Evolutionary conservation across 2,888 invertebrate species (phyloP).

Genomic region (Pseudolycoriella hygida): DNA sequence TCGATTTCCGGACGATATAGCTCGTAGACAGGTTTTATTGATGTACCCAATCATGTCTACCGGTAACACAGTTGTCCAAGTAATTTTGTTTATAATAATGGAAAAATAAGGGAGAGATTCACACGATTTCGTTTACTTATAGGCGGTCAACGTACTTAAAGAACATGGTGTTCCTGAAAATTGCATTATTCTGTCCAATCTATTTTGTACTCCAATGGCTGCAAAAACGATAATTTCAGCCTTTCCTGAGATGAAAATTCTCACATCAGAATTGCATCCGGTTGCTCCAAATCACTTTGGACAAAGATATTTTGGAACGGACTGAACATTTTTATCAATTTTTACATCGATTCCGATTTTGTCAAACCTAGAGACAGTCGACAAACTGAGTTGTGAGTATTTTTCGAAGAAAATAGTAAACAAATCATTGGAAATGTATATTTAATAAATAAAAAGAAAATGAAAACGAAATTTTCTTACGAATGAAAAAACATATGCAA

Average conservation of each 20-base stretch:
- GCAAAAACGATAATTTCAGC: conserved; percentile 67
- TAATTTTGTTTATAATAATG: conserved; percentile 13
- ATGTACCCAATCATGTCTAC: conserved; percentile 99
- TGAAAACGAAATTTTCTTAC: too few relatives aligned
- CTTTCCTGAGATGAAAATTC: conserved; percentile 82
- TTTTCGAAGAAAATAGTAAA: too few relatives aligned
- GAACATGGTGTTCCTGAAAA: conserved; percentile 89
- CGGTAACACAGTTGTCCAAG: conserved; percentile 84
- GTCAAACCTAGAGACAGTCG: too few relatives aligned
- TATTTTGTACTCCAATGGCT: conserved; percentile 90
- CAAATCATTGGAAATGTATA: too few relatives aligned
- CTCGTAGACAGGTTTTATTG: conserved; percentile 69
- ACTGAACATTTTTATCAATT: conserved; percentile 37
- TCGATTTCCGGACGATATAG: conserved; percentile 91
- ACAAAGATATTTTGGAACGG: conserved; percentile 96
- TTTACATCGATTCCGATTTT: too few relatives aligned
- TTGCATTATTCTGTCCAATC: conserved; percentile 89
- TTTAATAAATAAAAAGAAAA: too few relatives aligned
- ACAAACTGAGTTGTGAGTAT: too few relatives aligned
- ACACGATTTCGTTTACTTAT: conserved; percentile 21
- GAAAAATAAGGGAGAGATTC: not conserved
- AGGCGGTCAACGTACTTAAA: conserved; percentile 84
- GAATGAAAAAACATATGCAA: too few relatives aligned
- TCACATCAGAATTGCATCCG: conserved; percentile 89
- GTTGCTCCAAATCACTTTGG: conserved; percentile 97